Conservation (phyloP, 2,888 invertebrate genomes). For the Pristionchus maxplancki region DNA sequence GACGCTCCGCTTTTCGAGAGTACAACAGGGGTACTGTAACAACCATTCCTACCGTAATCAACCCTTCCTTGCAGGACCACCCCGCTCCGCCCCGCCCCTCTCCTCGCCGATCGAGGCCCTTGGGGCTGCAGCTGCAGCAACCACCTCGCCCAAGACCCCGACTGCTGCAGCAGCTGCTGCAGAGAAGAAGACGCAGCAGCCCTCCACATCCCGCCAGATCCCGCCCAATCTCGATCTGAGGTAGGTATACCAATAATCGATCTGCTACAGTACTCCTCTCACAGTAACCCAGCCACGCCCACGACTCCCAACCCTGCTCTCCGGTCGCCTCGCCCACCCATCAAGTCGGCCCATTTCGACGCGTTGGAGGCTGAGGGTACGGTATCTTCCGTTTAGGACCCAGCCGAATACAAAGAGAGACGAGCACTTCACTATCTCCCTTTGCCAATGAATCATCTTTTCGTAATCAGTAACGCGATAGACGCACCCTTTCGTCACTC, state of each 20-base stretch:
- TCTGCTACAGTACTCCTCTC: no score
- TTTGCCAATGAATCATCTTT: no score
- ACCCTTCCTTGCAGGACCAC: slow-evolving; percentile 1
- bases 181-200: background rate
- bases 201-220: background rate
- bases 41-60: background rate
- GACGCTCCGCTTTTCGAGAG: background rate
- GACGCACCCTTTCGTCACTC: no score
- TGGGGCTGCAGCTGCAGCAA: background rate
- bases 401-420: no score
- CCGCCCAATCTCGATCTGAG: slow-evolving; percentile 50
- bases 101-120: background rate
- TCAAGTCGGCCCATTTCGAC: slow-evolving; percentile 44
- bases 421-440: no score
- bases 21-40: background rate
- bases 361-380: slow-evolving; percentile 38
- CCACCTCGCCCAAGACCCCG: background rate
- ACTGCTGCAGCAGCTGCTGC: slow-evolving; percentile 1
- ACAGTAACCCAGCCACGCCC: slow-evolving; percentile 38
- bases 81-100: background rate
- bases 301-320: slow-evolving; percentile 38
- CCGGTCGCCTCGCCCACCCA: slow-evolving; percentile 47
- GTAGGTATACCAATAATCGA: background rate
- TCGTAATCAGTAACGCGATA: no score
- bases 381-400: background rate